Percentiles rank a stretch among this genome's conserved stretches.
Conservation (phyloP, 2,797 vertebrate species). For the Myoxocephalus aenaeus region DNA sequence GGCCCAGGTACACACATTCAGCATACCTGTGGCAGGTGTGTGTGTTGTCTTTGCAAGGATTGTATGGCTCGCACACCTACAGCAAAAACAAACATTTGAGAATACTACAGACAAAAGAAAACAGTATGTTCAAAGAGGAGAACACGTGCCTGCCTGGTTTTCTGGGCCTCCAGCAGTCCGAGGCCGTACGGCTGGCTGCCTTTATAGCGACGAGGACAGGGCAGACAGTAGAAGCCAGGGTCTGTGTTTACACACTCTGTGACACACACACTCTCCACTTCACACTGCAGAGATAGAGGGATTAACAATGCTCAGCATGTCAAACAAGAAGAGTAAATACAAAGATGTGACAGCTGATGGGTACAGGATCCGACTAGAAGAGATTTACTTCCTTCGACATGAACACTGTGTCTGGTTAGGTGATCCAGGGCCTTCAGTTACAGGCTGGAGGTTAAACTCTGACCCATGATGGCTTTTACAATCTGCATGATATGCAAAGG, state of each 20-base stretch:
- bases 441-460: background rate
- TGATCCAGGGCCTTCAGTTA: background rate
- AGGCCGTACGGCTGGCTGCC: conserved; percentile 92
- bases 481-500: background rate
- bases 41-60: conserved; percentile 94
- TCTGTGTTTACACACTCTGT: conserved; percentile 94
- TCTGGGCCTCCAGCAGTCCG: conserved; percentile 88
- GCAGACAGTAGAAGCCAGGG: conserved; percentile 95
- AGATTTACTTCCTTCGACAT: background rate
- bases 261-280: conserved; percentile 90
- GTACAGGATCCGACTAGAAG: conserved; percentile 5
- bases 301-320: conserved; percentile 26
- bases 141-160: conserved; percentile 88
- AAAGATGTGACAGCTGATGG: conserved; percentile 9
- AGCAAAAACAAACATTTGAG: conserved; percentile 10
- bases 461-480: background rate
- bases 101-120: background rate
- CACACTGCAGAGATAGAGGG: conserved; percentile 84
- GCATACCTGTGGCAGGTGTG: conserved; percentile 92
- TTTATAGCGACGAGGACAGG: conserved; percentile 93
- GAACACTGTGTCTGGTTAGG: background rate
- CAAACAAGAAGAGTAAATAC: conserved; percentile 13
- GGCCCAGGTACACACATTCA: conserved; percentile 91
- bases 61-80: conserved; percentile 95
- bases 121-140: background rate